Evolutionary conservation across 2,797 vertebrate species (phyloP).

Genomic region (Glyptemys insculpta): DNA sequence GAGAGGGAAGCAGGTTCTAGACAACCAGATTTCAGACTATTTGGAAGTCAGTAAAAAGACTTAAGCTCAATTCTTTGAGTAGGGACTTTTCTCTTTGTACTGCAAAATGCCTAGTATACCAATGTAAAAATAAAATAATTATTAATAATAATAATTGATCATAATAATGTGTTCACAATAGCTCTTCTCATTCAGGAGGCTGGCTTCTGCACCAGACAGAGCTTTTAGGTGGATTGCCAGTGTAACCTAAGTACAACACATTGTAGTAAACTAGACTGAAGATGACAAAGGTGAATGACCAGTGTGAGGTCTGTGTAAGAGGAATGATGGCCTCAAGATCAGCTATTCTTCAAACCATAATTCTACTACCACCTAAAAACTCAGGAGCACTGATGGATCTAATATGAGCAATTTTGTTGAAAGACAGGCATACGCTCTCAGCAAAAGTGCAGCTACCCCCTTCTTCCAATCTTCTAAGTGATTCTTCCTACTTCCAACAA

Average conservation of each 20-base stretch:
- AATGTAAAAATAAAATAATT: slow-evolving; percentile 4
- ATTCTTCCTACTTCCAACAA: background rate
- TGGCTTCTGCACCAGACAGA: background rate
- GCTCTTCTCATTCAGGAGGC: background rate
- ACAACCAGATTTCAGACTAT: background rate
- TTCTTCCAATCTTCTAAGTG: background rate
- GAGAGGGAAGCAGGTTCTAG: background rate
- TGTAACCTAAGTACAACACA: background rate
- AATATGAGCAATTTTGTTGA: background rate
- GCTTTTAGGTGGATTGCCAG: background rate
- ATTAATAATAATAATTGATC: slow-evolving; percentile 10
- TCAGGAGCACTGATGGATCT: background rate
- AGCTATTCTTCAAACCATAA: background rate
- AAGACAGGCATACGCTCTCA: background rate
- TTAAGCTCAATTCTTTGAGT: background rate
- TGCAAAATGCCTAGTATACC: background rate
- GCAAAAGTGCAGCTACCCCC: background rate
- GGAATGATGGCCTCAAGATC: background rate
- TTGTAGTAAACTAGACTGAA: background rate
- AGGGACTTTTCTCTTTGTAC: background rate
- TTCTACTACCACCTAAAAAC: background rate
- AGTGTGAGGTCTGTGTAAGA: background rate
- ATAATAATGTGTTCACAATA: background rate
- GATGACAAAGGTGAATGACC: background rate
- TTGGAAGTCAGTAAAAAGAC: background rate